phyloP scores from a whole-genome alignment of 2,797 vertebrate species.

The Neostethus bicornis region DNA sequence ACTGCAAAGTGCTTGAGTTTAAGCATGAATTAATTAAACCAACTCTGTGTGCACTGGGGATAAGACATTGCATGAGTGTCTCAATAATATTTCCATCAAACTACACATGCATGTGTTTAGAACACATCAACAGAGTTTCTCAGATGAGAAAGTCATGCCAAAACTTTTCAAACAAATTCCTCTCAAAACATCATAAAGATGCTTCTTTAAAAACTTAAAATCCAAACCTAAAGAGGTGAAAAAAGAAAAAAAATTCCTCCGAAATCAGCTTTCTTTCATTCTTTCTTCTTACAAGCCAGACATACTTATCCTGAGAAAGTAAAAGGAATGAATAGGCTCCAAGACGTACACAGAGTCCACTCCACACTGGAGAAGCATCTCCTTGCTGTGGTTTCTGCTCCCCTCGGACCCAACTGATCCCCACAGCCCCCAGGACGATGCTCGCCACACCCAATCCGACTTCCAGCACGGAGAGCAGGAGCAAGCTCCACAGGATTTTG shows the following conservation, averaged over 20 bases:
- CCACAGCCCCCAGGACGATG: slow-evolving; percentile 94
- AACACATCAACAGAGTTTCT: not conserved
- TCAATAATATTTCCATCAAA: slow-evolving; percentile 8
- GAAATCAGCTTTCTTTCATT: no score
- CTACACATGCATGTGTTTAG: not conserved
- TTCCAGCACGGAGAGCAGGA: slow-evolving; percentile 96
- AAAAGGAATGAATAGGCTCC: slow-evolving; percentile 7
- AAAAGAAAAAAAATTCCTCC: no score
- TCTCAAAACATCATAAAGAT: not conserved
- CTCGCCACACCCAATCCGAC: slow-evolving; percentile 98
- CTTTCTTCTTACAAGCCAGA: not conserved
- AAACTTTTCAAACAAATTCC: not conserved
- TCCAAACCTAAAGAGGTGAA: no score
- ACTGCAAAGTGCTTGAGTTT: slow-evolving; percentile 24
- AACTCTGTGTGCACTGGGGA: slow-evolving; percentile 2
- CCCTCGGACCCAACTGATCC: slow-evolving; percentile 87
- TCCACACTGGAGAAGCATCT: slow-evolving; percentile 98
- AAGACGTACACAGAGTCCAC: slow-evolving; percentile 96
- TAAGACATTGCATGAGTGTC: not conserved
- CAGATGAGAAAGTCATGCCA: not conserved
- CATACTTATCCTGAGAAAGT: slow-evolving; percentile 17
- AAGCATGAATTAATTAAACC: slow-evolving; percentile 46
- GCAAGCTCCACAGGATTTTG: slow-evolving; percentile 96
- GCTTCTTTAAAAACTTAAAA: no score
- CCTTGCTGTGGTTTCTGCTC: slow-evolving; percentile 91